Evolutionary conservation across 2,797 vertebrate genomes (phyloP).

Genomic region (Oryzias dopingdopingensis): DNA sequence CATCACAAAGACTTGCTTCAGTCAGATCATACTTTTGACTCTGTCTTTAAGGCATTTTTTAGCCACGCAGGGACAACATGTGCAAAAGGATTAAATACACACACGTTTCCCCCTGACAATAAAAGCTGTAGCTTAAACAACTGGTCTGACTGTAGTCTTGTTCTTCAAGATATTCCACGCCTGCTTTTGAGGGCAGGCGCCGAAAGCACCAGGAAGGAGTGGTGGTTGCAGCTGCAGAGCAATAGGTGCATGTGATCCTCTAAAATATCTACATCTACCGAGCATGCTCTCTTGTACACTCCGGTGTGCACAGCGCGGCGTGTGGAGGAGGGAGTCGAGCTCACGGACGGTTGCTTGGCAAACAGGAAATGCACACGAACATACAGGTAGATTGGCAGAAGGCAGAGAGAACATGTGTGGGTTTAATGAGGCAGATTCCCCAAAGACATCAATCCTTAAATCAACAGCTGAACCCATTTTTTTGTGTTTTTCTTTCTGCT

Average conservation of each 20-base stretch:
- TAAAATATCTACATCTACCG: neutral
- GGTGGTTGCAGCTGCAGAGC: neutral
- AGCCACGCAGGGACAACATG: slow-evolving; percentile 57
- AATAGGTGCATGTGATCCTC: slow-evolving; percentile 13
- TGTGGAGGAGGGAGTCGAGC: slow-evolving; percentile 31
- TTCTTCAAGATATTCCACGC: slow-evolving; percentile 66
- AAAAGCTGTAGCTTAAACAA: slow-evolving; percentile 70
- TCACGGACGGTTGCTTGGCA: slow-evolving; percentile 13
- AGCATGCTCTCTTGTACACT: slow-evolving; percentile 29
- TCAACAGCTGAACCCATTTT: slow-evolving; percentile 28
- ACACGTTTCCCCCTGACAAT: slow-evolving; percentile 54
- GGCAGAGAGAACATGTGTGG: slow-evolving; percentile 36
- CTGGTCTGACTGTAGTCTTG: slow-evolving; percentile 64
- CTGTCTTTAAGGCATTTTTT: slow-evolving; percentile 69
- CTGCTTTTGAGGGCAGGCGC: slow-evolving; percentile 64
- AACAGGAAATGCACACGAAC: neutral
- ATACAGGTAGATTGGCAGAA: slow-evolving; percentile 27
- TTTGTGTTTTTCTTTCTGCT: slow-evolving; percentile 56
- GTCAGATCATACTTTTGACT: slow-evolving; percentile 56
- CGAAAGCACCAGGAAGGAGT: slow-evolving; percentile 63
- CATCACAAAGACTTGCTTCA: slow-evolving; percentile 30
- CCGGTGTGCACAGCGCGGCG: slow-evolving; percentile 35
- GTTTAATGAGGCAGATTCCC: neutral
- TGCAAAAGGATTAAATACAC: slow-evolving; percentile 52
- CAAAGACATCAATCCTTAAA: slow-evolving; percentile 33